Base-by-base conservation (phyloP, 2,888 invertebrate species). In the Liopterus haemorrhoidalis region DNA sequence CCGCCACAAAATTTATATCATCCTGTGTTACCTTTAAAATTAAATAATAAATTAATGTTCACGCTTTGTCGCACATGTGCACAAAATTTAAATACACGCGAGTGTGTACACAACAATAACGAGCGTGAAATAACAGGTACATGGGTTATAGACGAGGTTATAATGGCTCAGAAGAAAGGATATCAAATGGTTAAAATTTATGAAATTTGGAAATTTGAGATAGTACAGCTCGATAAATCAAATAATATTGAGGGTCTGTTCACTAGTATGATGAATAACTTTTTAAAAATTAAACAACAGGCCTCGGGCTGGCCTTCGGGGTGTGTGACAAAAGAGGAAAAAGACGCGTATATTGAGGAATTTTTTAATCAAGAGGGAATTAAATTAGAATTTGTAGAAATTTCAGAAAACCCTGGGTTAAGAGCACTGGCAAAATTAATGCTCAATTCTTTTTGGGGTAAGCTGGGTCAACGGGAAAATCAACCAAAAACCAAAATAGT, bases 101-200 rank as follows among this genome's bases (percentile, higher is more conserved):
- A 51, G 1, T 69, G 66, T 44, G 21, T n/a, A 2, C 64, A 67
- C 46, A 49, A 41, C n/a, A 48, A 57, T 8, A 49, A 50, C 60
- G 66, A 46, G 14, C 24, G 30, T 36, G 12, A 28, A 6, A 35
- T 46, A 18, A 41, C 18, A 2, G 46, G 41, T 5, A 61, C 62
- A 2, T 67, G 59, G 62, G 59, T 64, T 12, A 53, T 56, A 1
- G 59, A 59, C 11, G 66, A 67, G 49, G 32, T 68, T 0, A 19
- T 53, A 20, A 58, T 56, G 47, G 66, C 65, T 4, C 19, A 61
- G 0, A 16, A 50, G 39, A 49, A 51, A 20, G 63, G 62, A 0
- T 68, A 66, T 41, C 43, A 47, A 32, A 51, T 65, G n/a, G 2
- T 58, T 0, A 49, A 62, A 28, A 52, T 63, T 4, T 49, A 52